These are phyloP conservation scores for Eulithis prunata DNA, from an alignment of 2,888 invertebrate species.

Conservation along the genomic window DNA sequence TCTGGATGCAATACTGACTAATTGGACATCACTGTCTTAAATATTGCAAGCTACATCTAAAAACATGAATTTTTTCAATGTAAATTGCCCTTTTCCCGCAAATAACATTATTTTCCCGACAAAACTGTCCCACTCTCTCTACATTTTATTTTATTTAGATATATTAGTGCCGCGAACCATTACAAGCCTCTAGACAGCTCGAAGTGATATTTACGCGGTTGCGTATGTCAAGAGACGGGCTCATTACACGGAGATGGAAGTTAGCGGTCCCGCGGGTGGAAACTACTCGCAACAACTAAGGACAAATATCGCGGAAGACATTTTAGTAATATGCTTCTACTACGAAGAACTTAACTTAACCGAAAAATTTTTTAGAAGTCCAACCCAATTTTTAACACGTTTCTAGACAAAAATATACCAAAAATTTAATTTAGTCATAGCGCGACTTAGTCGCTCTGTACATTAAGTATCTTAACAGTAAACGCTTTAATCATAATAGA, in stretches of 20 bases:
- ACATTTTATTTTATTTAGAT: conserved; percentile 24
- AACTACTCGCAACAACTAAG: conserved; percentile 12
- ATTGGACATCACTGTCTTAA: too few species aligned
- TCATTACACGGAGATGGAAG: conserved; percentile 38
- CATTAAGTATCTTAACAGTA: too few species aligned
- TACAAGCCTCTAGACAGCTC: conserved; percentile 17
- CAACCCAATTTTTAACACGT: too few species aligned
- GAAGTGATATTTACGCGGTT: conserved; percentile 40
- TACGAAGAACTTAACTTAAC: too few species aligned
- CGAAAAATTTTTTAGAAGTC: too few species aligned
- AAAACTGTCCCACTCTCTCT: conserved; percentile 15
- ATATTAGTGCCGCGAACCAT: conserved; percentile 25
- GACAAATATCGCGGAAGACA: conserved; percentile 8
- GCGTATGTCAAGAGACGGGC: conserved; percentile 33
- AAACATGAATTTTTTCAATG: neutral
- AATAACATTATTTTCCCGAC: too few species aligned
- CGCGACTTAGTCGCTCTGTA: too few species aligned
- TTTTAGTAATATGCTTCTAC: neutral
- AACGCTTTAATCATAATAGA: too few species aligned
- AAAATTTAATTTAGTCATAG: too few species aligned
- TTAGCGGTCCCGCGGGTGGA: conserved; percentile 33
- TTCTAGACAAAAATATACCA: too few species aligned
- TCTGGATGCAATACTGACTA: too few species aligned
- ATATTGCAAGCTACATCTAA: too few species aligned
- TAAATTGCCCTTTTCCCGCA: neutral